These are phyloP conservation scores for Cydia pomonella DNA, from an alignment of 1,140 invertebrate genomes.

Conservation along the genomic window DNA sequence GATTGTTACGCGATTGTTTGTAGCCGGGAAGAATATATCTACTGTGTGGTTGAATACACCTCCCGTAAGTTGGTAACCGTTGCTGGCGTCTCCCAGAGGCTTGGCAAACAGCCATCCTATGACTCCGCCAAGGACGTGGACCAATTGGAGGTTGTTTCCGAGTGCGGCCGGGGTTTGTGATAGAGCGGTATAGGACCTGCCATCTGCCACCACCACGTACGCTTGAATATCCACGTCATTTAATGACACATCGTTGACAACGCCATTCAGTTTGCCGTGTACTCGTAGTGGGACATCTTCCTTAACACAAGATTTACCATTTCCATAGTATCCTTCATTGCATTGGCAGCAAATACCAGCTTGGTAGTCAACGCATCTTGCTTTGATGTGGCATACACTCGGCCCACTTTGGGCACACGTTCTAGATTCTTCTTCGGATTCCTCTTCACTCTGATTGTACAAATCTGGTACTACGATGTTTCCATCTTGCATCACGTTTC, in stretches of 20 bases:
- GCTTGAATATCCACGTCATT: slow-evolving; percentile 93
- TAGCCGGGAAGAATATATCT: slow-evolving; percentile 86
- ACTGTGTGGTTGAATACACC: slow-evolving; percentile 92
- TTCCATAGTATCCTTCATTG: slow-evolving; percentile 90
- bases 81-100: slow-evolving; percentile 85
- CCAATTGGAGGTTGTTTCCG: slow-evolving; percentile 89
- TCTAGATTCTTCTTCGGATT: slow-evolving; percentile 69
- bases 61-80: slow-evolving; percentile 93
- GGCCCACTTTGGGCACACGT: slow-evolving; percentile 82
- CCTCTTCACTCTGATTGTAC: slow-evolving; percentile 69
- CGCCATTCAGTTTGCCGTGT: slow-evolving; percentile 91
- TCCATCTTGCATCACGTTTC: slow-evolving; percentile 81
- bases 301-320: slow-evolving; percentile 93
- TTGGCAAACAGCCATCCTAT: slow-evolving; percentile 97
- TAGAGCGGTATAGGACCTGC: slow-evolving; percentile 94
- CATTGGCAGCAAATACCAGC: slow-evolving; percentile 95
- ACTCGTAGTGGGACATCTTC: slow-evolving; percentile 91
- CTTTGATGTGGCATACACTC: slow-evolving; percentile 89
- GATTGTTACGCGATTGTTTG: slow-evolving; percentile 86
- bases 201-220: slow-evolving; percentile 94
- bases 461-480: slow-evolving; percentile 87
- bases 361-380: slow-evolving; percentile 90
- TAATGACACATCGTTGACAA: slow-evolving; percentile 88
- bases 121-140: slow-evolving; percentile 89
- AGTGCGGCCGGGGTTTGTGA: slow-evolving; percentile 87